Conservation (phyloP, 1,140 invertebrate genomes). For the Trachymyrmex cornetzi region DNA sequence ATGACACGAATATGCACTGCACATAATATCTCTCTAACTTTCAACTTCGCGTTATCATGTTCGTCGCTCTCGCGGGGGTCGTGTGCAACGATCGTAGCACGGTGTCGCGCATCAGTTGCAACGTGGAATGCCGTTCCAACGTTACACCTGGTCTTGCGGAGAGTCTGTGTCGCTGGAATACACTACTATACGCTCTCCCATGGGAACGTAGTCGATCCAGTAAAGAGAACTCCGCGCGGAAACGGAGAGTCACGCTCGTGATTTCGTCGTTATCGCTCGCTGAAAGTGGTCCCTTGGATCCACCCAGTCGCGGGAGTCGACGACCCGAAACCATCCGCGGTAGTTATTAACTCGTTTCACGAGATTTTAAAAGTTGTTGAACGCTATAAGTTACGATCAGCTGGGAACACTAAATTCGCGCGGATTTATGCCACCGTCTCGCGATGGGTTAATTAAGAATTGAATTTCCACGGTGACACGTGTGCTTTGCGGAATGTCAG, state of each 20-base stretch:
- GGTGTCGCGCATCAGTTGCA: conserved; percentile 75
- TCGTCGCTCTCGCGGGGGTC: conserved; percentile 70
- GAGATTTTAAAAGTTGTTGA: conserved; percentile 57
- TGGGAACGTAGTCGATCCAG: conserved; percentile 69
- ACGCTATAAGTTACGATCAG: conserved; percentile 40
- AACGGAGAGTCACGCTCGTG: conserved; percentile 73
- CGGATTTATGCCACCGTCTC: conserved; percentile 40
- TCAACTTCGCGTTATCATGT: conserved; percentile 57
- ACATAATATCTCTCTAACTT: conserved; percentile 5
- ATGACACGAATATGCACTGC: not conserved
- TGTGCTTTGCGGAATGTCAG: not conserved
- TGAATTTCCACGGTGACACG: conserved; percentile 33
- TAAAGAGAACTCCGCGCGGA: conserved; percentile 68
- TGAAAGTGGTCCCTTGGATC: conserved; percentile 66
- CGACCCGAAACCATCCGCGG: conserved; percentile 26
- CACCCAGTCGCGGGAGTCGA: conserved; percentile 51
- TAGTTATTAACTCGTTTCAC: conserved; percentile 59
- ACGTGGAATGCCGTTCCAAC: conserved; percentile 72
- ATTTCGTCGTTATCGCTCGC: conserved; percentile 72
- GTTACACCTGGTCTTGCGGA: conserved; percentile 74
- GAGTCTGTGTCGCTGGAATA: conserved; percentile 58
- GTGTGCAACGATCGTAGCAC: conserved; percentile 60
- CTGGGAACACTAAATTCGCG: conserved; percentile 40
- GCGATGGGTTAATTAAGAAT: conserved; percentile 58
- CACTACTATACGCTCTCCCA: conserved; percentile 60